phyloP scores from a whole-genome alignment of 1,140 invertebrate species.

The Andricus grossulariae region DNA sequence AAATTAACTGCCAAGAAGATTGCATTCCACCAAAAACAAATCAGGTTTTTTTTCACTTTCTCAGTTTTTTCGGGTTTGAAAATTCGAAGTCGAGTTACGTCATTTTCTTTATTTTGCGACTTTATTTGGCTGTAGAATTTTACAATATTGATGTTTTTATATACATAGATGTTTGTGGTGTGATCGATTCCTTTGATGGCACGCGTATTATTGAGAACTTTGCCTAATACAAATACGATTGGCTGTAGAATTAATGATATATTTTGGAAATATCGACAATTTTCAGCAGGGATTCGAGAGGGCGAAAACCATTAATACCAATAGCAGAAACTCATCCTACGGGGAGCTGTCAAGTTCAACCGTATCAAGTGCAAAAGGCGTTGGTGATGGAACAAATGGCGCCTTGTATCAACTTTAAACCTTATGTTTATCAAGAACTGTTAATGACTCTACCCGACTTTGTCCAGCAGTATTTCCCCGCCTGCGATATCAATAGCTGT shows the following conservation, averaged over 20 bases:
- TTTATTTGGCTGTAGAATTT: no score
- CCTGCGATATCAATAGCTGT: constrained; percentile 83
- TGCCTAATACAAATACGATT: constrained; percentile 35
- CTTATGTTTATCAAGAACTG: constrained; percentile 86
- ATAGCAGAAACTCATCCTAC: constrained; percentile 78
- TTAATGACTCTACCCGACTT: constrained; percentile 90
- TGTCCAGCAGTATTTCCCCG: constrained; percentile 86
- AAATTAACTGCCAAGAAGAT: no score
- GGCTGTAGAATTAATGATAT: neutral
- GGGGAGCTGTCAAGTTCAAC: constrained; percentile 79
- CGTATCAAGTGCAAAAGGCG: constrained; percentile 85
- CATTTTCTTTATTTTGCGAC: no score
- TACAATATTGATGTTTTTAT: neutral
- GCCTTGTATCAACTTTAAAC: constrained; percentile 90
- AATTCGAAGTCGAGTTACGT: no score
- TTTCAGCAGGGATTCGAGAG: constrained; percentile 63
- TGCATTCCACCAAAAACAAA: no score
- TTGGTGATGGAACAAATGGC: constrained; percentile 87
- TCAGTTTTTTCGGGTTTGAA: no score
- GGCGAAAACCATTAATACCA: constrained; percentile 79
- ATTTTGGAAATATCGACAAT: constrained; percentile 22
- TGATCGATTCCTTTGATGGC: constrained; percentile 1
- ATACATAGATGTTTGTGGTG: neutral
- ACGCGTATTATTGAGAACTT: neutral
- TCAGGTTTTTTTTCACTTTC: no score